phyloP scores from a whole-genome alignment of 23 tunicate species.

The Phallusia fumigata region DNA sequence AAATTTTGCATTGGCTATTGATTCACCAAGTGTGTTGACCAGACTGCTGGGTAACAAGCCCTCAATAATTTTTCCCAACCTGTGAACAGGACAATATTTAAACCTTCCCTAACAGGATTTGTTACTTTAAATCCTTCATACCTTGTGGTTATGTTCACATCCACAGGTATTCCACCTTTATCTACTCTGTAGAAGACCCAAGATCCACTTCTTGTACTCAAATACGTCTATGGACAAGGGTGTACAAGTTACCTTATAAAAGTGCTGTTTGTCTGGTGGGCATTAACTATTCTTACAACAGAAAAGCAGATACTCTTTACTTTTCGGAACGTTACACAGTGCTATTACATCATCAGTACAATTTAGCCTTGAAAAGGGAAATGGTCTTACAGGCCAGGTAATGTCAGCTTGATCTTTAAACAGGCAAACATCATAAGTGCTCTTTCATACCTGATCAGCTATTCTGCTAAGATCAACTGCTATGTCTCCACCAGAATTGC shows the following conservation, averaged over 20 bases:
- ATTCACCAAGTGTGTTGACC: conserved; percentile 2
- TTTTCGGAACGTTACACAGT: no score
- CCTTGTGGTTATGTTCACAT: conserved; percentile 20
- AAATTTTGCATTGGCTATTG: conserved; percentile 35
- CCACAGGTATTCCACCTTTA: conserved; percentile 41
- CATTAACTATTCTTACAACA: not conserved
- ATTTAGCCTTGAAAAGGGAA: not conserved
- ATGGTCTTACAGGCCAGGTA: not conserved
- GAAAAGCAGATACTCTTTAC: no score
- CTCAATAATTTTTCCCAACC: not conserved
- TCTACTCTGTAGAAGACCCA: conserved; percentile 49
- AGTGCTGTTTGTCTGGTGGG: not conserved
- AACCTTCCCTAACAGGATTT: not conserved
- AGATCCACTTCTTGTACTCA: conserved; percentile 64
- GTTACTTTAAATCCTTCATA: not conserved
- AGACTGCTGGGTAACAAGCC: not conserved
- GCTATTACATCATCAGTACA: not conserved
- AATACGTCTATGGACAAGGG: conserved; percentile 8
- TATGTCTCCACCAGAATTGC: conserved; percentile 87
- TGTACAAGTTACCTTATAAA: not conserved
- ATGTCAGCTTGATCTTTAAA: not conserved
- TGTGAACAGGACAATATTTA: not conserved
- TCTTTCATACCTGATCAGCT: conserved; percentile 36
- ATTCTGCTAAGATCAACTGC: conserved; percentile 69
- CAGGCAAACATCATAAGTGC: not conserved